Base-by-base conservation (phyloP, 2,113 vertebrate species). In the Deroptyus accipitrinus region DNA sequence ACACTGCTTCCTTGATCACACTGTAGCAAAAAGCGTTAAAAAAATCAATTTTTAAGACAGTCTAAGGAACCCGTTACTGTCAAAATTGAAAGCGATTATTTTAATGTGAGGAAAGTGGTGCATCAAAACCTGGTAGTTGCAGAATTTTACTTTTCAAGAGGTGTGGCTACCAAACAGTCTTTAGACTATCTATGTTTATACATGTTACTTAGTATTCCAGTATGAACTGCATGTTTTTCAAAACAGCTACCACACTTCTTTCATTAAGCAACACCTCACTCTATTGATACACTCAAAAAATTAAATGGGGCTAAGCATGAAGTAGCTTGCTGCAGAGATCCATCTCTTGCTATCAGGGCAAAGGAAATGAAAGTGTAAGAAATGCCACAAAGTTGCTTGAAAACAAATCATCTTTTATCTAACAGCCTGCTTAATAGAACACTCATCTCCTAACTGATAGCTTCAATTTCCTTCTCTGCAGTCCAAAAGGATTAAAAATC, bases 281-380 rank as follows among this genome's bases (percentile, higher is more conserved):
- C 46, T 74, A 17, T n/a, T 88, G 75, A 83, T 77, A 46, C 6
- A 52, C 17, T 74, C 37, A 74, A 72, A 76, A 90, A 92, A 90
- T 92, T 69, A 83, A 83, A 83, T 23, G 10, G 15, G 23, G 67
- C n/a, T 78, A 54, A 81, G 22, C 79, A 24, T 0, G 2, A 88
- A 79, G 68, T 12, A 90, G 46, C 9, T 80, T 69, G 41, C 44
- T 76, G 78, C n/a, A 92, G 51, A 80, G 62, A 86, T 78, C 33
- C 17, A 61, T 87, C 77, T 86, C 41, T 25, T 46, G 64, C 20
- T 70, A 77, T 69, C 41, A 81, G 20, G 33, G 62, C 13, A 95
- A 78, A 75, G 69, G 80, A 89, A 95, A 96, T 88, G 31, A 48
- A 90, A 88, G 63, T 42, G 22, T 49, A 94, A 78, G 66, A 91